Conservation (phyloP, 2,888 invertebrate species). For the Helicoverpa assulta region DNA sequence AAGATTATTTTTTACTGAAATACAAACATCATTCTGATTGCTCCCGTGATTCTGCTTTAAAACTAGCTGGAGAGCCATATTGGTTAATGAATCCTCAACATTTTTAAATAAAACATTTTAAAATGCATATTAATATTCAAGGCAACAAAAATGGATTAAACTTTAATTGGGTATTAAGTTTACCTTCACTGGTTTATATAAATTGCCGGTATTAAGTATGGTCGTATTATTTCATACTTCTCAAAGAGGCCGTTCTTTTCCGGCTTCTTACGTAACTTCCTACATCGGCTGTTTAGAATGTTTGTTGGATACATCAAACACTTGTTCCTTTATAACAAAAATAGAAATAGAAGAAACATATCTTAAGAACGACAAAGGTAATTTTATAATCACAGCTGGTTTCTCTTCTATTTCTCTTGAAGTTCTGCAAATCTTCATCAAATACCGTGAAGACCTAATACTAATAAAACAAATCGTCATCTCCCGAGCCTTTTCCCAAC, state of each 20-base stretch:
- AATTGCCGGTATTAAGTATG: conserved; percentile 16
- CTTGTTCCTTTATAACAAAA: not conserved
- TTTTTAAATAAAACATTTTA: not conserved
- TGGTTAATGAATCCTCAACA: not conserved
- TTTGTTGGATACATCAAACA: conserved; percentile 22
- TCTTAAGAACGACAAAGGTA: not conserved
- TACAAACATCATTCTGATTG: not conserved
- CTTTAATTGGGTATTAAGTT: conserved; percentile 6
- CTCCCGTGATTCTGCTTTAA: not conserved
- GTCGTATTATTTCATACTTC: not conserved
- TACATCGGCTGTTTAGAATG: conserved; percentile 15
- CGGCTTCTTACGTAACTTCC: conserved; percentile 46
- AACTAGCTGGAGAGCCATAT: not conserved
- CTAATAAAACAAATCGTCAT: no score
- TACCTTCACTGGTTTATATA: conserved; percentile 36
- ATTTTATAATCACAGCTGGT: not conserved
- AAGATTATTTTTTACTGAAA: not conserved
- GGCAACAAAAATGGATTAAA: conserved; percentile 1
- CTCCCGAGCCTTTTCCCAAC: no score
- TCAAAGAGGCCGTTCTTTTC: conserved; percentile 40
- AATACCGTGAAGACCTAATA: no score
- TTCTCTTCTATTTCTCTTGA: no score
- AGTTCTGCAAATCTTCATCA: no score
- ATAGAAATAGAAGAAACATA: not conserved
- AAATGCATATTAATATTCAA: conserved; percentile 1